These are phyloP conservation scores for Ardeotis arabs DNA, from an alignment of 2,113 vertebrate species.

Conservation along the genomic window DNA sequence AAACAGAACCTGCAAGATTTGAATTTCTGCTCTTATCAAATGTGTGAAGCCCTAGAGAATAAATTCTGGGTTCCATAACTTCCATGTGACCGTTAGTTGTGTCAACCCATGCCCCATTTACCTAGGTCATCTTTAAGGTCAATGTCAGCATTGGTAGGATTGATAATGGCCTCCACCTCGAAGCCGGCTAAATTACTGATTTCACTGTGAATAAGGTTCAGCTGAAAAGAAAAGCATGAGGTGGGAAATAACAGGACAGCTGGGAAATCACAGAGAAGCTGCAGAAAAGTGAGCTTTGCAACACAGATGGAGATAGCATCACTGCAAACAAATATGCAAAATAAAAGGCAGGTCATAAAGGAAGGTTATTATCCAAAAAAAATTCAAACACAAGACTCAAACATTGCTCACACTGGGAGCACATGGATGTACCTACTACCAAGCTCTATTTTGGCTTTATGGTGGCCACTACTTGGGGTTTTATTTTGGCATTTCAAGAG, in stretches of 20 bases:
- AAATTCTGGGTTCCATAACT: constrained; percentile 83
- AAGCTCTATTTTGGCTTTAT: not conserved
- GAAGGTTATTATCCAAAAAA: not conserved
- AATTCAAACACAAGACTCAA: constrained; percentile 70
- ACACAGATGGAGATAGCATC: constrained; percentile 73
- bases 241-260: constrained; percentile 83
- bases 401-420: not conserved
- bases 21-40: constrained; percentile 46
- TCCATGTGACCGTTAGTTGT: constrained; percentile 80
- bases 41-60: constrained; percentile 24
- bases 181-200: constrained; percentile 99
- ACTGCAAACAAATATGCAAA: constrained; percentile 73
- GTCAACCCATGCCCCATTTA: constrained; percentile 85
- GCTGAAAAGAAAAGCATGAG: constrained; percentile 91
- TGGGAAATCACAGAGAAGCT: constrained; percentile 78
- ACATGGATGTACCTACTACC: not conserved
- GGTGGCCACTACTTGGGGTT: not conserved
- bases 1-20: not conserved
- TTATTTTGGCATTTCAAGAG: not conserved
- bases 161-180: constrained; percentile 99
- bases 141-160: constrained; percentile 99
- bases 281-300: constrained; percentile 78
- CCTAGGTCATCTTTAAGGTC: constrained; percentile 99
- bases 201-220: constrained; percentile 99
- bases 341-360: constrained; percentile 67